A percentile compares a stretch with the other conserved stretches of the same genome.
Evolutionary conservation across 2,888 invertebrate species (phyloP).

Genomic region (Pharmacophagus antenor): DNA sequence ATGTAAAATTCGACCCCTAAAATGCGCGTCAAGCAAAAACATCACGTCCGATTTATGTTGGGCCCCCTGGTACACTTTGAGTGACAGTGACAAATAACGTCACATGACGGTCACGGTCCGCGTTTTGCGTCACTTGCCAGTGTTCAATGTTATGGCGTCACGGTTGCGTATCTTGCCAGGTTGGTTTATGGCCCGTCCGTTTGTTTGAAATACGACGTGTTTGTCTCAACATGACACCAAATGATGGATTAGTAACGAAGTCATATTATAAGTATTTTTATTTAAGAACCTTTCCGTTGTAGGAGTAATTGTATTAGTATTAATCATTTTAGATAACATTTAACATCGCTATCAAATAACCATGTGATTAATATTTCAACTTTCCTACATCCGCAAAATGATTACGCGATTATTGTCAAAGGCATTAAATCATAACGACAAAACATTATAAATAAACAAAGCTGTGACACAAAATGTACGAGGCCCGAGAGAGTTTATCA

Average conservation of each 20-base stretch:
- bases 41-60: slow-evolving; percentile 55
- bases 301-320: too few relatives aligned
- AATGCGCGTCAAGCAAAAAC: slow-evolving; percentile 37
- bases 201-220: slow-evolving; percentile 62
- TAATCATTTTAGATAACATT: too few relatives aligned
- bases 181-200: slow-evolving; percentile 53
- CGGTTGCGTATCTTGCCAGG: slow-evolving; percentile 44
- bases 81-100: slow-evolving; percentile 71
- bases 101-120: slow-evolving; percentile 55
- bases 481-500: slow-evolving; percentile 46
- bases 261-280: too few relatives aligned
- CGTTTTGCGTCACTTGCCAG: slow-evolving; percentile 57
- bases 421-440: slow-evolving; percentile 21
- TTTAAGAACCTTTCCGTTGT: too few relatives aligned
- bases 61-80: slow-evolving; percentile 47
- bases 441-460: slow-evolving; percentile 30
- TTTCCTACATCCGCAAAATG: background rate
- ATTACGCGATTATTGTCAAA: slow-evolving; percentile 3
- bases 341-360: too few relatives aligned
- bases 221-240: too few relatives aligned
- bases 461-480: slow-evolving; percentile 42
- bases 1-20: slow-evolving; percentile 29
- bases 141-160: slow-evolving; percentile 42
- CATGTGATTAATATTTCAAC: too few relatives aligned
- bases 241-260: too few relatives aligned